Percentiles rank a stretch among this genome's conserved stretches.
These are phyloP conservation scores for Philhelius pedissequus DNA, from an alignment of 2,888 invertebrate species.

Conservation along the genomic window DNA sequence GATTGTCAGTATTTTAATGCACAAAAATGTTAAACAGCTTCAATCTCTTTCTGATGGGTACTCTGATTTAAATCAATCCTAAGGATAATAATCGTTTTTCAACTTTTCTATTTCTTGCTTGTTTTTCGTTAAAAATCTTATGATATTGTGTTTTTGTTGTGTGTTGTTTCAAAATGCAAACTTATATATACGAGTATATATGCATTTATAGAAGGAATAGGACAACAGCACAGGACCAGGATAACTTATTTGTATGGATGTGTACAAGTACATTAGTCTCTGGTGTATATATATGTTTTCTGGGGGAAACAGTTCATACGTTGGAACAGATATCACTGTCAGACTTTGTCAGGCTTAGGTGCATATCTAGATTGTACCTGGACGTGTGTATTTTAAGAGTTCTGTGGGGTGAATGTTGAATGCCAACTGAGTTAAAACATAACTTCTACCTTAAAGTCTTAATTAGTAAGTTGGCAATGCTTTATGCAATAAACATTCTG, in stretches of 20 bases:
- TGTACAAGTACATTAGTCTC: not conserved
- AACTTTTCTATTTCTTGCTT: not conserved
- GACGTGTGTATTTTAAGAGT: not conserved
- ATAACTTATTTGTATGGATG: not conserved
- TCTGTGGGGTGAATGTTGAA: not conserved
- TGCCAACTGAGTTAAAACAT: not conserved
- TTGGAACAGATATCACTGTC: not conserved
- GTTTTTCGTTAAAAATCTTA: not conserved
- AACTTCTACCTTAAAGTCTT: not conserved
- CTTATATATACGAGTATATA: slow-evolving; percentile 21
- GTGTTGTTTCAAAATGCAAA: not conserved
- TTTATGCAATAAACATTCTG: not conserved
- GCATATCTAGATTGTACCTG: not conserved
- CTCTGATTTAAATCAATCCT: slow-evolving; percentile 27
- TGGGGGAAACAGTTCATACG: not conserved
- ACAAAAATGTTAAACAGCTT: slow-evolving; percentile 35
- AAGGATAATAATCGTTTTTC: slow-evolving; percentile 13
- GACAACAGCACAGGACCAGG: too few species aligned
- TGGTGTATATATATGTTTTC: not conserved
- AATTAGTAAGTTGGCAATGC: not conserved
- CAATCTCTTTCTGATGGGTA: slow-evolving; percentile 5
- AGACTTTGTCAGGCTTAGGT: not conserved
- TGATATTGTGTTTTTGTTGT: not conserved
- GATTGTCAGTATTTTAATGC: slow-evolving; percentile 25
- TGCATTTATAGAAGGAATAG: slow-evolving; percentile 10